Conservation (phyloP, 30 jellyfish, hydroid and myxozoan species). For the Chrysaora quinquecirrha region DNA sequence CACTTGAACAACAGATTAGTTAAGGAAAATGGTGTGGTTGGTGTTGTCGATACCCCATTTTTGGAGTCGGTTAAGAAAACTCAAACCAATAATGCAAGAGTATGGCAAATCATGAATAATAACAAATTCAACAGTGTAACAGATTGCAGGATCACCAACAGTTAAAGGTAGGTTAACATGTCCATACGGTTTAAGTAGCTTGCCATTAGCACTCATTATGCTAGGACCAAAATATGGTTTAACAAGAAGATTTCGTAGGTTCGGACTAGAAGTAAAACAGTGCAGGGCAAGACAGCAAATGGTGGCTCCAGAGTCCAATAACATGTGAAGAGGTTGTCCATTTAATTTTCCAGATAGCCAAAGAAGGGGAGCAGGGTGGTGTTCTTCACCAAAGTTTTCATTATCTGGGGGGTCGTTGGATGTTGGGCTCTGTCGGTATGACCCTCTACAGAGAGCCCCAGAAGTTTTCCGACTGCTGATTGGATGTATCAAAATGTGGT, state of each 20-base stretch:
- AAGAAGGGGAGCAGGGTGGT: constrained; percentile 4
- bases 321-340: too few relatives aligned
- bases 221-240: constrained; percentile 41
- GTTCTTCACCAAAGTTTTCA: neutral
- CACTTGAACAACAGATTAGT: constrained; percentile 19
- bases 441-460: constrained; percentile 38
- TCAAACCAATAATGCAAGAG: constrained; percentile 53
- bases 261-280: constrained; percentile 37
- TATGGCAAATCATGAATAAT: constrained; percentile 41
- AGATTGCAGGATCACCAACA: constrained; percentile 50
- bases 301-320: constrained; percentile 24
- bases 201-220: constrained; percentile 36
- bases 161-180: constrained; percentile 16
- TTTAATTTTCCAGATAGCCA: constrained; percentile 52
- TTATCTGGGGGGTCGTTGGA: constrained; percentile 45
- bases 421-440: constrained; percentile 42
- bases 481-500: neutral
- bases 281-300: constrained; percentile 16
- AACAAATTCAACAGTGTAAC: constrained; percentile 47
- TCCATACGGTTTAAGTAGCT: constrained; percentile 28
- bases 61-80: neutral
- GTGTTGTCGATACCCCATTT: constrained; percentile 56
- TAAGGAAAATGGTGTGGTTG: constrained; percentile 27
- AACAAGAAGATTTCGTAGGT: too few relatives aligned
- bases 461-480: constrained; percentile 46